Conservation (phyloP, 2,797 vertebrate genomes). For the Lophotriccus pileatus region DNA sequence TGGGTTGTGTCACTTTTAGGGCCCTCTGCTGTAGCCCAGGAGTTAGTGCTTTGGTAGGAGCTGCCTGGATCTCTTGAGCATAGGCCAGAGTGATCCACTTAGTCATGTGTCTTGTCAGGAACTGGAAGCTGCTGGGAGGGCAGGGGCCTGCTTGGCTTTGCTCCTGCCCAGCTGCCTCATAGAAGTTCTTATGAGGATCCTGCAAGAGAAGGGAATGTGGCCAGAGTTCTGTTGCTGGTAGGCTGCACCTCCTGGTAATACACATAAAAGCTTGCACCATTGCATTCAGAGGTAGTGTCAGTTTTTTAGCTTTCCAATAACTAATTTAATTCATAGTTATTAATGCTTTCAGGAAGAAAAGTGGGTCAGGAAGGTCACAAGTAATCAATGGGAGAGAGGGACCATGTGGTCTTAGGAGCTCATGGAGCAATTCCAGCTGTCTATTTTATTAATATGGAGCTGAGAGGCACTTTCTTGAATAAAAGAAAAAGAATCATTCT, state of each 20-base stretch:
- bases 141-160: background rate
- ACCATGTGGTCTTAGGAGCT: background rate
- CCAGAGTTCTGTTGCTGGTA: background rate
- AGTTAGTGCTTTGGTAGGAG: background rate
- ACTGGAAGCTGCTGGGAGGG: background rate
- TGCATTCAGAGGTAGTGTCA: background rate
- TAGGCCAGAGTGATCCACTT: background rate
- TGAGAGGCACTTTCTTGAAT: background rate
- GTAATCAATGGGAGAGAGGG: background rate
- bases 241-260: background rate
- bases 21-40: background rate
- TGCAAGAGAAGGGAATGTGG: background rate
- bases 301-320: background rate
- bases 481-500: background rate
- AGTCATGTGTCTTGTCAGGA: background rate
- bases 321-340: background rate
- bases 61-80: background rate
- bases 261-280: background rate
- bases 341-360: background rate
- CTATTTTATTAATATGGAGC: background rate
- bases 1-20: background rate
- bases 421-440: background rate
- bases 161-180: background rate
- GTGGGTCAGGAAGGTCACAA: background rate
- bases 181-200: background rate